phyloP scores from a whole-genome alignment of 2,113 vertebrate genomes.

The Cyanocitta stelleri region DNA sequence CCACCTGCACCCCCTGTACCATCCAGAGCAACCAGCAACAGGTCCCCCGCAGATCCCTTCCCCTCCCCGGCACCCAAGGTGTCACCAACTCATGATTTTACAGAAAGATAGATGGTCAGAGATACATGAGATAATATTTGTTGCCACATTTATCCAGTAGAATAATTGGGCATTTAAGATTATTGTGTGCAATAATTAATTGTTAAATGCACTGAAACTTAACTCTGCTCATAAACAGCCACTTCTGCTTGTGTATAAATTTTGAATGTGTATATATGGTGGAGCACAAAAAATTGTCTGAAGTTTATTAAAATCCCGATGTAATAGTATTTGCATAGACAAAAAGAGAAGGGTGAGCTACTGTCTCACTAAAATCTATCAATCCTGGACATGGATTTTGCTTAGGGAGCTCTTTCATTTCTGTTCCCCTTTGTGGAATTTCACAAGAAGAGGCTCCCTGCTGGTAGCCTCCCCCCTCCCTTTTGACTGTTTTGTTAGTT shows the following conservation, averaged over 20 bases:
- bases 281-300: constrained; percentile 54
- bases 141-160: constrained; percentile 43
- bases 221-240: constrained; percentile 50
- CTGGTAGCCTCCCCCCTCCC: neutral
- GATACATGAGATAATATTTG: neutral
- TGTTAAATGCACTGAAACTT: constrained; percentile 67
- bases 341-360: constrained; percentile 20
- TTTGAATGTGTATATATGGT: constrained; percentile 67
- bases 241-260: constrained; percentile 66
- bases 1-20: constrained; percentile 77
- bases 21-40: constrained; percentile 63
- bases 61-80: constrained; percentile 50
- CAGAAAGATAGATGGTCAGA: constrained; percentile 75
- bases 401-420: constrained; percentile 18
- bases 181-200: constrained; percentile 73
- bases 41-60: constrained; percentile 49
- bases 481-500: constrained; percentile 21
- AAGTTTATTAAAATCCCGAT: constrained; percentile 11
- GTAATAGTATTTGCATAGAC: constrained; percentile 34
- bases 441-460: neutral
- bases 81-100: constrained; percentile 70
- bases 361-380: constrained; percentile 4
- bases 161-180: constrained; percentile 68
- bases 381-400: neutral
- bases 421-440: constrained; percentile 6